Base-by-base conservation (phyloP, 2,888 invertebrate species). In the Tridacna gigas region DNA sequence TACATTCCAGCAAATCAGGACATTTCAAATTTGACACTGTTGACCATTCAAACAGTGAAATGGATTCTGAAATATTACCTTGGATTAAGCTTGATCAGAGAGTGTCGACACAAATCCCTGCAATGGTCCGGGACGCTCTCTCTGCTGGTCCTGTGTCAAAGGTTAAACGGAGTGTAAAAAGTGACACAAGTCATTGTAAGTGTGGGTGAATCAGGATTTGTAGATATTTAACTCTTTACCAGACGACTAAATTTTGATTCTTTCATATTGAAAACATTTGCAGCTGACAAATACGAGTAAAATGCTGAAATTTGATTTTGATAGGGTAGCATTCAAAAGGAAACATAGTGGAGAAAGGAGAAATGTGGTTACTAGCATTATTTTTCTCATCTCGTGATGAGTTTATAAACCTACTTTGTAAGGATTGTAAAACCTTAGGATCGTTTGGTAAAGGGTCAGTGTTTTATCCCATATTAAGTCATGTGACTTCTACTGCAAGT, bases 141-240 rank as follows among this genome's bases (percentile, higher is more conserved):
- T 71, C 71, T 71, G 71, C 51, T 71, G 48, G 71, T 22, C 25
- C 71, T 51, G 74, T 61, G 13, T 56, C 82, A 26, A 75, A 77
- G 26, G 65, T 74, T 45, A 28, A 74, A 22, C 47, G 60, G 75
- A 82, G 82, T 63, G 45, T 67, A 67, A 78, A 71, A 61, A 82
- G 78, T 75, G 66, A 51, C 69, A 75, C 78, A 65, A 82, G 82
- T 78, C 69, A 28, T 61, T 61, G 82, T 82, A 82, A 78, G 79
- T 82, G 67, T 15, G 56, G 61, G 56, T 60, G 67, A 37, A 74
- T 74, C 75, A 75, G 37, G 63, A 37, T 63, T 25, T 37, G 37
- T 75, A 75, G 75, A 75, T 61, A 75, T 65, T 25, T 75, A 63
- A 63, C 37, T 47, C 45, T 75, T 75, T 37, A 45, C 75, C 75